Conservation (phyloP, 2,797 vertebrate species). For the Pseudochromis fuscus region DNA sequence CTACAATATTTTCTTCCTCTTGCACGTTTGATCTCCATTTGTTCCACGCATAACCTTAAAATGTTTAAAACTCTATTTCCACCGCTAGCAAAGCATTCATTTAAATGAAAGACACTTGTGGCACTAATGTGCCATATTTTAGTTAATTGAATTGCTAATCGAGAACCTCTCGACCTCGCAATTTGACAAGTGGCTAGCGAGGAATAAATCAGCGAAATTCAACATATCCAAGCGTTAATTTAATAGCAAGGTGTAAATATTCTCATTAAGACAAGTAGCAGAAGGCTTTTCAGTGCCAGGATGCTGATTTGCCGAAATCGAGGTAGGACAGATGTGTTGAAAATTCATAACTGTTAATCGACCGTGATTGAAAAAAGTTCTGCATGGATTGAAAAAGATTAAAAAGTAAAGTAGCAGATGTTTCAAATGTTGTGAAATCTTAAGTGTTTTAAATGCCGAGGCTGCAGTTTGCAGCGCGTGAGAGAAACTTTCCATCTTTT, state of each 20-base stretch:
- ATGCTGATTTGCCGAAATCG: conserved; percentile 37
- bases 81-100: not conserved
- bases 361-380: conserved; percentile 29
- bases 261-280: conserved; percentile 30
- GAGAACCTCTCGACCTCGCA: conserved; percentile 22
- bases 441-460: conserved; percentile 1
- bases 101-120: conserved; percentile 6
- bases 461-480: not conserved
- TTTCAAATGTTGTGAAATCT: conserved; percentile 8
- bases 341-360: conserved; percentile 26
- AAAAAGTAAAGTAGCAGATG: conserved; percentile 49
- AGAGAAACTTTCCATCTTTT: conserved; percentile 13
- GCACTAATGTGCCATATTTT: conserved; percentile 16
- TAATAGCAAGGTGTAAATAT: conserved; percentile 44
- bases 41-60: not conserved
- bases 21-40: conserved; percentile 10
- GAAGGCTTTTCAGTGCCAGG: conserved; percentile 14
- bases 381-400: conserved; percentile 28
- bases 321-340: conserved; percentile 53
- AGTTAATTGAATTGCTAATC: conserved; percentile 46
- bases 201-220: conserved; percentile 37
- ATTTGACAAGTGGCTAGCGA: conserved; percentile 28
- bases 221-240: conserved; percentile 18
- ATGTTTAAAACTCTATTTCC: not conserved
- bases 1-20: conserved; percentile 1